phyloP scores from a whole-genome alignment of 2,888 invertebrate species.

The Schizaphis graminum region DNA sequence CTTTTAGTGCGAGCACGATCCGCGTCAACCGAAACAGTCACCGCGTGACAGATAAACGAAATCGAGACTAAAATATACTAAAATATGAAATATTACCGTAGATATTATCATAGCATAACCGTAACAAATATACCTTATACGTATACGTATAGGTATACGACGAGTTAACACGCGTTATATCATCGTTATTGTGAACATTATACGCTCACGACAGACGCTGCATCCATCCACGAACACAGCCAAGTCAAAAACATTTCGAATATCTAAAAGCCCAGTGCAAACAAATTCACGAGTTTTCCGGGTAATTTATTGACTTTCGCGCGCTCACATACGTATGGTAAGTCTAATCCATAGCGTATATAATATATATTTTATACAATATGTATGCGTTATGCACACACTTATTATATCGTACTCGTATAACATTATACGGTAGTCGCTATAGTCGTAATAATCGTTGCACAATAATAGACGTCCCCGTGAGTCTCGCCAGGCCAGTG shows the following conservation, averaged over 20 bases:
- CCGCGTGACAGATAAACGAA: neutral
- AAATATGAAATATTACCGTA: neutral
- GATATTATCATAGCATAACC: neutral
- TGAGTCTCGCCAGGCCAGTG: neutral
- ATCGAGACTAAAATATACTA: neutral
- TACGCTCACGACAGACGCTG: neutral
- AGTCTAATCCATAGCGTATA: neutral
- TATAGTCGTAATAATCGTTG: neutral
- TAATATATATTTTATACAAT: too few species aligned
- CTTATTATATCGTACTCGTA: too few species aligned
- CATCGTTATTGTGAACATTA: neutral
- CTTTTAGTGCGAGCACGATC: constrained; percentile 1
- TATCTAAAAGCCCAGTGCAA: neutral
- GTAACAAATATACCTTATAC: neutral
- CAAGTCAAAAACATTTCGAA: neutral
- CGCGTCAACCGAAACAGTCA: neutral
- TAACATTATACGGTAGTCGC: too few species aligned
- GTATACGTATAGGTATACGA: neutral
- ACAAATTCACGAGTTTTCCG: neutral
- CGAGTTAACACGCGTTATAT: neutral
- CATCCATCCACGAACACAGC: neutral
- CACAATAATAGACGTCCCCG: constrained; percentile 28
- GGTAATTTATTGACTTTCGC: neutral
- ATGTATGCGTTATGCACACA: too few species aligned
- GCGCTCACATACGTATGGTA: neutral